These are phyloP conservation scores for Diachasma alloeum DNA, from an alignment of 1,140 invertebrate genomes.

Conservation along the genomic window DNA sequence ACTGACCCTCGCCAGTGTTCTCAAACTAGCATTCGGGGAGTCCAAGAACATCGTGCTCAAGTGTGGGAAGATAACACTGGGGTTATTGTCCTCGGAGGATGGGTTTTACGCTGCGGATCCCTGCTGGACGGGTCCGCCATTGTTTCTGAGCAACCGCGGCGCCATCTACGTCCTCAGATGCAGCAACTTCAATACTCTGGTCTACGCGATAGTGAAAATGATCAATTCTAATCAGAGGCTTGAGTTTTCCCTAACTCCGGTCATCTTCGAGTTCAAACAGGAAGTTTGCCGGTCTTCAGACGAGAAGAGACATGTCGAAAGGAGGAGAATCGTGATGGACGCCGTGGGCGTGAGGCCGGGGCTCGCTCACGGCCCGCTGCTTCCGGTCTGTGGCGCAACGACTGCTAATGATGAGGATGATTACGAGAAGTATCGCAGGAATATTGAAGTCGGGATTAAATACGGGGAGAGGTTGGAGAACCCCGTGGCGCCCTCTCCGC, in stretches of 20 bases:
- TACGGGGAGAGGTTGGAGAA: conserved; percentile 28
- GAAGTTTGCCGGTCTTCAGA: conserved; percentile 27
- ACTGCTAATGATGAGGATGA: conserved; percentile 38
- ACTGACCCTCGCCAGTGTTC: conserved; percentile 25
- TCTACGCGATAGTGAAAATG: conserved; percentile 54
- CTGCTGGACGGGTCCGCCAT: conserved; percentile 53
- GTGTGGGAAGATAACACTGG: conserved; percentile 47
- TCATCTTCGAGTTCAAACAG: conserved; percentile 44
- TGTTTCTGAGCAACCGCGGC: conserved; percentile 49
- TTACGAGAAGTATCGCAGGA: conserved; percentile 41
- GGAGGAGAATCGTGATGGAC: conserved; percentile 36
- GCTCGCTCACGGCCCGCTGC: background rate
- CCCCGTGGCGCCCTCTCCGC: conserved; percentile 13
- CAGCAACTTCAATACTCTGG: conserved; percentile 42
- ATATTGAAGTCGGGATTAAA: conserved; percentile 37
- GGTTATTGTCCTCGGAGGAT: conserved; percentile 36
- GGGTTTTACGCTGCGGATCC: conserved; percentile 54
- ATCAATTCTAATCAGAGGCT: conserved; percentile 54
- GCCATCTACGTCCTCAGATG: conserved; percentile 56
- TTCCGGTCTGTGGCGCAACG: conserved; percentile 36
- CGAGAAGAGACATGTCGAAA: conserved; percentile 3
- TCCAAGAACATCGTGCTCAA: conserved; percentile 45
- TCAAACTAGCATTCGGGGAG: conserved; percentile 37
- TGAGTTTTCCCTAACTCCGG: conserved; percentile 47
- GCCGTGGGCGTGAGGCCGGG: conserved; percentile 37